Conservation (phyloP, 1,140 invertebrate species). For the Anthonomus grandis region DNA sequence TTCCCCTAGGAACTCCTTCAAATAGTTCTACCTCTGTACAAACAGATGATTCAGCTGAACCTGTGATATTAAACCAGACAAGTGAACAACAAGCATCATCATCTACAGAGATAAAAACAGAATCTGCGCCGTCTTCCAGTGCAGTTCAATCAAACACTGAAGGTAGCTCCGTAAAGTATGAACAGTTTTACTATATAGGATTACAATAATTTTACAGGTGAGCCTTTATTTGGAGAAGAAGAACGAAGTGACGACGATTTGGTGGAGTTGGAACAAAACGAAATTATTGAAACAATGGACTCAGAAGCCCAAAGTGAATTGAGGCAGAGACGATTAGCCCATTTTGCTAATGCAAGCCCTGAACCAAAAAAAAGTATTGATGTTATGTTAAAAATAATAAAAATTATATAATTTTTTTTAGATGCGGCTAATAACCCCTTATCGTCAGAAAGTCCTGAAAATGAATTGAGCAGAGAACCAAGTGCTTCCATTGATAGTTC, state of each 20-base stretch:
- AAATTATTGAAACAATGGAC: slow-evolving; percentile 58
- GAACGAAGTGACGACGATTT: background rate
- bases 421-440: too few relatives aligned
- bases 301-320: slow-evolving; percentile 25
- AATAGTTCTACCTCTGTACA: slow-evolving; percentile 7
- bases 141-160: too few relatives aligned
- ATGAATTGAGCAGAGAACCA: too few relatives aligned
- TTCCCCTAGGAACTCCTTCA: slow-evolving; percentile 13
- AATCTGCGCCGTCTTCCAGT: background rate
- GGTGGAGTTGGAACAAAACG: slow-evolving; percentile 49
- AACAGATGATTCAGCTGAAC: background rate
- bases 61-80: background rate
- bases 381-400: background rate
- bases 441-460: too few relatives aligned
- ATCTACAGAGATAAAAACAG: background rate
- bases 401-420: background rate
- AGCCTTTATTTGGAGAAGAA: background rate
- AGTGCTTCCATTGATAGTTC: too few relatives aligned
- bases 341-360: too few relatives aligned
- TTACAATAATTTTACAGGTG: background rate
- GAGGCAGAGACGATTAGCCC: slow-evolving; percentile 16
- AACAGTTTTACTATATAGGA: too few relatives aligned
- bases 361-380: background rate
- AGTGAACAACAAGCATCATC: background rate
- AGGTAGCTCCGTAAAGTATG: too few relatives aligned